Percentiles rank a stretch among this genome's conserved stretches.
Conservation (phyloP, 2,113 vertebrate species). For the Xenopus laevis region DNA sequence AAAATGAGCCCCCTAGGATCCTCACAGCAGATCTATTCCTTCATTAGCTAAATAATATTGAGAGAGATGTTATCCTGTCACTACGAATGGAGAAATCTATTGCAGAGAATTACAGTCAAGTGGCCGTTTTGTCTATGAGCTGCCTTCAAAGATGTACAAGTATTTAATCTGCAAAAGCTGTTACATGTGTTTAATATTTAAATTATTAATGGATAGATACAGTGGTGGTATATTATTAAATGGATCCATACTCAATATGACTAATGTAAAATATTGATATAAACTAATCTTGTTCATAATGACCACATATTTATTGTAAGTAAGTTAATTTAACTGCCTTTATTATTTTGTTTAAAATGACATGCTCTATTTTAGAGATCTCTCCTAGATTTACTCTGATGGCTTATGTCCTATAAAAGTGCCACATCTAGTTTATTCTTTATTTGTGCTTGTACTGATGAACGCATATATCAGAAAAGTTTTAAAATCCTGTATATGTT, state of each 20-base stretch:
- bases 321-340: neutral
- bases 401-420: neutral
- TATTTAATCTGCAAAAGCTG: slow-evolving; percentile 61
- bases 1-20: slow-evolving; percentile 84
- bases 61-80: slow-evolving; percentile 77
- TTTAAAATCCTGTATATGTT: neutral
- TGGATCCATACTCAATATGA: neutral
- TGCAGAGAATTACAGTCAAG: slow-evolving; percentile 58
- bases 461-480: too few species aligned
- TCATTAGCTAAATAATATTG: slow-evolving; percentile 87
- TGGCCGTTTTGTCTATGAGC: slow-evolving; percentile 62
- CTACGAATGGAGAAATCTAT: slow-evolving; percentile 66
- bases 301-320: neutral
- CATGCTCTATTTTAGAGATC: neutral
- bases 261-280: neutral
- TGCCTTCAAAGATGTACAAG: slow-evolving; percentile 63
- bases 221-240: neutral
- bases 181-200: slow-evolving; percentile 19
- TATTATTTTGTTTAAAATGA: neutral
- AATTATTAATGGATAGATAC: slow-evolving; percentile 2
- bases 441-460: neutral
- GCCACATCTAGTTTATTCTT: neutral
- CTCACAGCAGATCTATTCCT: slow-evolving; percentile 72
- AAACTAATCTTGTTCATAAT: slow-evolving; percentile 1
- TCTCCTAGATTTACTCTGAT: neutral